Conservation (phyloP, 2,113 vertebrate species). For the Suncus etruscus region DNA sequence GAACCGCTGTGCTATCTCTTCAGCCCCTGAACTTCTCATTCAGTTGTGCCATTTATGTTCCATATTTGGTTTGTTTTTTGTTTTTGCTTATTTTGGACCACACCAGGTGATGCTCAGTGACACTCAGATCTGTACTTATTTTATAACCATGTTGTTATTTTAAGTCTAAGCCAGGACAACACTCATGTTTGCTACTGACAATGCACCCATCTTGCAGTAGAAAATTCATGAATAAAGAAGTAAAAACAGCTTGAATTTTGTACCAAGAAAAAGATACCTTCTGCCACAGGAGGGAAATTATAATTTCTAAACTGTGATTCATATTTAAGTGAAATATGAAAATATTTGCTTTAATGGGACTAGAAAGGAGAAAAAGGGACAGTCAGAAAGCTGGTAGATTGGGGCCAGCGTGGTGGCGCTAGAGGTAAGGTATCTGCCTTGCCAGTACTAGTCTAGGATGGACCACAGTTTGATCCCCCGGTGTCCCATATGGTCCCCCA, state of each 20-base stretch:
- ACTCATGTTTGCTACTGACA: slow-evolving; percentile 18
- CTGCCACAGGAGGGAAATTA: slow-evolving; percentile 28
- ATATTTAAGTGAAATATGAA: slow-evolving; percentile 54
- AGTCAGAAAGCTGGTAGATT: not conserved
- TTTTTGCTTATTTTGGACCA: too few relatives aligned
- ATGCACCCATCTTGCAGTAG: not conserved
- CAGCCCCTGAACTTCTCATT: slow-evolving; percentile 48
- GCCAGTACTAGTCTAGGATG: too few relatives aligned
- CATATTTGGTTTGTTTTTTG: slow-evolving; percentile 16
- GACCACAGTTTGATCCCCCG: too few relatives aligned
- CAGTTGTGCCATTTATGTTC: slow-evolving; percentile 29
- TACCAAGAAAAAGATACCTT: slow-evolving; percentile 33
- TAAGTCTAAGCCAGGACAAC: slow-evolving; percentile 45
- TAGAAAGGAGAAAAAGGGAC: slow-evolving; percentile 43
- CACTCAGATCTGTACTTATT: slow-evolving; percentile 29
- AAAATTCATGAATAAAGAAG: slow-evolving; percentile 32
- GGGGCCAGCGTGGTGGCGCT: too few relatives aligned
- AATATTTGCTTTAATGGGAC: slow-evolving; percentile 38
- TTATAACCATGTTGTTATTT: slow-evolving; percentile 60
- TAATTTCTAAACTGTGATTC: slow-evolving; percentile 63
- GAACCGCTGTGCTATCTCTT: too few relatives aligned
- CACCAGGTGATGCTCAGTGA: too few relatives aligned
- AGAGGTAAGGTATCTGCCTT: too few relatives aligned
- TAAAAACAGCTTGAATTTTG: slow-evolving; percentile 21
- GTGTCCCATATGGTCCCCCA: too few relatives aligned